Conservation (phyloP, 2,113 vertebrate species). For the Pao palembangensis region DNA sequence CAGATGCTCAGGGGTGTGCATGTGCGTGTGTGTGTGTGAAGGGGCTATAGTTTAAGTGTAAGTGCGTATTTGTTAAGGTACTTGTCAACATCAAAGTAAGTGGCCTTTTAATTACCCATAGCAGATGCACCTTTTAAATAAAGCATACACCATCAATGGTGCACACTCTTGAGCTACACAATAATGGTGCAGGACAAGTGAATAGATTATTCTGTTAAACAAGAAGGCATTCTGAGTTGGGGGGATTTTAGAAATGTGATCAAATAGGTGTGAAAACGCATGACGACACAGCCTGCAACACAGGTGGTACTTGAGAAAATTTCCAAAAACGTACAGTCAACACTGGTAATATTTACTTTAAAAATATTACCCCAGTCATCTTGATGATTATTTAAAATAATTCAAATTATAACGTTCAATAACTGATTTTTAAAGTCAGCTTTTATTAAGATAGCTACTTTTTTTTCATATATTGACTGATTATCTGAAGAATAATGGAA, state of each 20-base stretch:
- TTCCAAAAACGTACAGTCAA: too few species aligned
- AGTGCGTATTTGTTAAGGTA: conserved; percentile 44
- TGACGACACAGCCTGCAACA: conserved; percentile 17
- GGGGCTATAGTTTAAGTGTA: conserved; percentile 43
- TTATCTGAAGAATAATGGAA: too few species aligned
- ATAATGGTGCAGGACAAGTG: conserved; percentile 42
- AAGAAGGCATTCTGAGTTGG: not conserved
- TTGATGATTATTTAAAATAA: too few species aligned
- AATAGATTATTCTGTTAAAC: conserved; percentile 37
- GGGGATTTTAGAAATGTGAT: conserved; percentile 3
- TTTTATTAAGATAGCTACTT: too few species aligned
- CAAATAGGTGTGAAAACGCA: not conserved
- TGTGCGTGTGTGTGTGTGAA: conserved; percentile 12
- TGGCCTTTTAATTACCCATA: conserved; percentile 75
- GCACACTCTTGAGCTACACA: conserved; percentile 55
- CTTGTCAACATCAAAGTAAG: conserved; percentile 75
- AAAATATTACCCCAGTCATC: too few species aligned
- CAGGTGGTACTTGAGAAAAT: too few species aligned
- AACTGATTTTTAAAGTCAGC: too few species aligned
- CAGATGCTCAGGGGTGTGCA: conserved; percentile 9
- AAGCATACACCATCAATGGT: conserved; percentile 69
- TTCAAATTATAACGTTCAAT: too few species aligned
- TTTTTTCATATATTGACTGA: too few species aligned
- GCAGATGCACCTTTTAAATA: conserved; percentile 78
- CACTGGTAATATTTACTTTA: too few species aligned